Conservation (phyloP, 2,888 invertebrate species). For the Hipparchia sbordonii region DNA sequence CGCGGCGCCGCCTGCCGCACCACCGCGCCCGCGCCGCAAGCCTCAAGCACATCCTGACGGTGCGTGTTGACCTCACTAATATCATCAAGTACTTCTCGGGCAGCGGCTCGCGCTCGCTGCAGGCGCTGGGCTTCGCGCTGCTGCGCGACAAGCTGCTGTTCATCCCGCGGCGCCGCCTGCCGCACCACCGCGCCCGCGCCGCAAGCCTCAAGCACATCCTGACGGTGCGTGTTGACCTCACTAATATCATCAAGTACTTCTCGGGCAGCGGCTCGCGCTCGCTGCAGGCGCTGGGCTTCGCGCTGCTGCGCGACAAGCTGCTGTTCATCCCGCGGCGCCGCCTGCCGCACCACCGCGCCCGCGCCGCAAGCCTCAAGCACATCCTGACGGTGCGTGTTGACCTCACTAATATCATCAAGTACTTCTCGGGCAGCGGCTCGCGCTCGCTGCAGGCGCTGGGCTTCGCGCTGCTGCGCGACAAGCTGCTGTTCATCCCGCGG, state of each 20-base stretch:
- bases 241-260: too few relatives aligned
- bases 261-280: too few relatives aligned
- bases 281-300: too few relatives aligned
- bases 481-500: too few relatives aligned
- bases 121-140: slow-evolving; percentile 12
- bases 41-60: neutral
- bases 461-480: slow-evolving; percentile 16
- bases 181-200: neutral
- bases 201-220: neutral
- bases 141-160: slow-evolving; percentile 14
- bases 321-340: too few relatives aligned
- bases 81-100: too few relatives aligned
- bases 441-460: neutral
- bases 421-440: too few relatives aligned
- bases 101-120: too few relatives aligned
- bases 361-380: neutral
- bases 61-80: too few relatives aligned
- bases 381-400: slow-evolving; percentile 35
- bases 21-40: neutral
- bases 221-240: neutral
- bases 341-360: neutral
- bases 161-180: slow-evolving; percentile 7
- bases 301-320: too few relatives aligned
- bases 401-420: too few relatives aligned
- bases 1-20: neutral